phyloP scores from a whole-genome alignment of 2,888 invertebrate species.

The Mylabris sibirica region DNA sequence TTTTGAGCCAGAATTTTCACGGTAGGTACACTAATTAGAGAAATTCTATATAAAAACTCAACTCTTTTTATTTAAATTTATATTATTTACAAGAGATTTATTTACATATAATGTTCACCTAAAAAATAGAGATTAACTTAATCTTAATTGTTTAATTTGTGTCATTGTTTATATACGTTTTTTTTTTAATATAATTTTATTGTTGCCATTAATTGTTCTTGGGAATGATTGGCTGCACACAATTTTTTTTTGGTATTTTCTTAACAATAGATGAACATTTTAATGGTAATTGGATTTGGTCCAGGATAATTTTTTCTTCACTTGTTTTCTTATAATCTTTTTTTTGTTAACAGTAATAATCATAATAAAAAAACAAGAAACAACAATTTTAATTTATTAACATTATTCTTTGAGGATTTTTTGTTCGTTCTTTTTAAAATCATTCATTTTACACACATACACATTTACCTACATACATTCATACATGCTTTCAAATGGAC shows the following conservation, averaged over 20 bases:
- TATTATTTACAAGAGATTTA: constrained; percentile 37
- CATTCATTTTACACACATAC: background rate
- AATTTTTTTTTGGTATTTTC: no score
- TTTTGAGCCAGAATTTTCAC: no score
- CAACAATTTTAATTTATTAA: background rate
- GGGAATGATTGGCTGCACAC: constrained; percentile 37
- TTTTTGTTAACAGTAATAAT: background rate
- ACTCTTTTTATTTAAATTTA: constrained; percentile 27
- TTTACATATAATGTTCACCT: constrained; percentile 36
- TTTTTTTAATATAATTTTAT: background rate
- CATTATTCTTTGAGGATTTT: background rate
- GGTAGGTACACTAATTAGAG: no score
- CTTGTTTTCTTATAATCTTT: background rate
- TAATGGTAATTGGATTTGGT: constrained; percentile 34
- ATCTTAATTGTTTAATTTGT: constrained; percentile 17
- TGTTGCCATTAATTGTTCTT: constrained; percentile 31
- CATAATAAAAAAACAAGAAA: background rate
- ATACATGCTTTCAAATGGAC: background rate
- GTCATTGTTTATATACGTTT: no score
- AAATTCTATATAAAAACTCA: background rate
- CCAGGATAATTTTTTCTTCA: constrained; percentile 27
- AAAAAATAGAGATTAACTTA: constrained; percentile 31
- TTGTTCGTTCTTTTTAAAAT: background rate
- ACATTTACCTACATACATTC: background rate
- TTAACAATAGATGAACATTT: constrained; percentile 32